Base-by-base conservation (phyloP, 2,888 invertebrate species). In the Plusia festucae region DNA sequence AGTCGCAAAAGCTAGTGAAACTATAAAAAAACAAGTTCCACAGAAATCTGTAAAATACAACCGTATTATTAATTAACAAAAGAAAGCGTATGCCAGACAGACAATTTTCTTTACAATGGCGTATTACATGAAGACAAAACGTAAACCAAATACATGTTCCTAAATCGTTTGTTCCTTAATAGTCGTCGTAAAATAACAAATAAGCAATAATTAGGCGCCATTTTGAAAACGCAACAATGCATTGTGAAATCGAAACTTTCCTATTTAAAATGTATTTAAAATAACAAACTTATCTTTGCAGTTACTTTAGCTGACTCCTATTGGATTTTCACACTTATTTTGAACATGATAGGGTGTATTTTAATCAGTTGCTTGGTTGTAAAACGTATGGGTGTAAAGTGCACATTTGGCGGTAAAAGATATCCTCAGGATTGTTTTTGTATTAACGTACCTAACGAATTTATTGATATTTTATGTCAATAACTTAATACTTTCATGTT, bases 151-250 rank as follows among this genome's bases (percentile, higher is more conserved):
- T 67, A 69, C 64, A 62, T 77, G n/a, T 83, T 74, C 71, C 75
- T 52, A 71, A 76, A 81, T 70, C 79, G 46, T 83, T 85, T 84
- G 81, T 85, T 66, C 63, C 7, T 59, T 80, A 81, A 82, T 68
- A 66, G 70, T 70, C 52, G 72, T 78, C 58, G 65, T 82, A 67
- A 81, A 78, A 66, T 78, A 80, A 83, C 78, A 66, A 82, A 85
- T 82, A 74, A 78, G 30, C 65, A 71, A 82, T 83, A 80, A 88
- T 88, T 87, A 86, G 79, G 63, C 69, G 76, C 81, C 81, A 79
- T 86, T 81, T 83, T 82, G 79, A 64, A 79, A 79, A 83, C 8
- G 30, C 44, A 70, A 78, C 79, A 81, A 81, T 82, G 74, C 70
- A 78, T 83, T 82, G 83, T 82, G 73, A 70, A 74, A 79, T 69